phyloP scores from a whole-genome alignment of 2,113 vertebrate genomes.

The Tichodroma muraria region DNA sequence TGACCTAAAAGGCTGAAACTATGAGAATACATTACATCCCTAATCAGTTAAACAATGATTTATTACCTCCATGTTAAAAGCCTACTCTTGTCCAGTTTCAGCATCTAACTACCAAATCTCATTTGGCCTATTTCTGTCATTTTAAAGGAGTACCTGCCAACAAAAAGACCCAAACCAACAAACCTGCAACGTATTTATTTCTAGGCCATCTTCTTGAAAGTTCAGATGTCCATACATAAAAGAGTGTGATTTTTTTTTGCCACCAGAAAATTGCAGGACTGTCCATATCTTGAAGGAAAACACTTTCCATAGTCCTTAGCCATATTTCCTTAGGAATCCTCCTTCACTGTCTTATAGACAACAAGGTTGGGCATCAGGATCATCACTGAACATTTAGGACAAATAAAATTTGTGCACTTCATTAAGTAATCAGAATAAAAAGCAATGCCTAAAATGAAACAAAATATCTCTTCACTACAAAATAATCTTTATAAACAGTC shows the following conservation, averaged over 20 bases:
- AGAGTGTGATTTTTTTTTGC: background rate
- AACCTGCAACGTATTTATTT: background rate
- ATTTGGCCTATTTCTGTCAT: background rate
- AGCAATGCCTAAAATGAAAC: background rate
- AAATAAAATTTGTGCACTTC: background rate
- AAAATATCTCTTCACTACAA: background rate
- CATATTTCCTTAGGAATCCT: background rate
- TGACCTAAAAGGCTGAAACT: background rate
- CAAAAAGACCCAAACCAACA: background rate
- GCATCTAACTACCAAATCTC: background rate
- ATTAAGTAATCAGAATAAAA: background rate
- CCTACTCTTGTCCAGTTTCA: background rate
- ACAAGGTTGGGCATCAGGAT: background rate
- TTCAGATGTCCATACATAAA: background rate
- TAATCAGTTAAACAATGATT: background rate
- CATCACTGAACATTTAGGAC: background rate
- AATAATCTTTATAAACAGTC: background rate
- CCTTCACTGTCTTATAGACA: background rate
- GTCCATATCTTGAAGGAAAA: background rate
- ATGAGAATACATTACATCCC: background rate
- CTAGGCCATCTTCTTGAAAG: background rate
- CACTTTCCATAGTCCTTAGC: background rate
- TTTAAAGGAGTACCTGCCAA: background rate
- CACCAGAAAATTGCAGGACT: background rate
- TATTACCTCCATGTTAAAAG: background rate